Evolutionary conservation across 2,797 vertebrate genomes (phyloP), one percentile per base, ranked within the genome.

Genomic region (Pipistrellus pipistrellus): DNA sequence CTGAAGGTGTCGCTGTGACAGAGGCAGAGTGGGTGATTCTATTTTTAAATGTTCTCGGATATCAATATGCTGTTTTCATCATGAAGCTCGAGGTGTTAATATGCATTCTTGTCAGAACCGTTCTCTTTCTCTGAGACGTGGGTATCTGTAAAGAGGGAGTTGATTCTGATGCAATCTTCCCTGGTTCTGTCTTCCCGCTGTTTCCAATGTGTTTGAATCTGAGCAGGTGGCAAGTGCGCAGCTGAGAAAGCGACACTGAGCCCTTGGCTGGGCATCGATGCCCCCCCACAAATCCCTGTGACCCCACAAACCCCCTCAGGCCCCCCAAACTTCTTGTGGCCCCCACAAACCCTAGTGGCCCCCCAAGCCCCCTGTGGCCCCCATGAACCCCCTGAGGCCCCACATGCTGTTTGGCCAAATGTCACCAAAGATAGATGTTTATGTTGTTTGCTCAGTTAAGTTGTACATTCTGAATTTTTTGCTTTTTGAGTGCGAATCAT

Each of bases 201-300:
- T 38, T 81, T 72, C 96, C 90, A 76, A 12, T 88, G 75, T 90
- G 96, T 95, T 96, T 90, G 80, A n/a, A 72, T 83, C 51, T 35
- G 66, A 86, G 78, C 88, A 88, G 88, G 64, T 66, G 91, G 17
- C 7, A 83, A 62, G 53, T 64, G 76, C n/a, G 55, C 95, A 59
- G 86, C 44, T 14, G 48, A 89, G 83, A 59, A 59, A 25, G 23
- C 23, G 10, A 25, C 20, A 23, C 20, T 55, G 20, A 20, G 53
- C 53, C 20, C 53, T 55, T 55, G 53, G 53, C 53, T 55, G 53
- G 53, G 21, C 53, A 55, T 55, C 1, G 53, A 21, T 55, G 53
- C 18, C 20, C 53, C 53, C 53, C 51, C 51, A 18, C 46, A 51
- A 51, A 51, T 17, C 51, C 51, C 51, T 51, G 51, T 51, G 51